Evolutionary conservation across 2,113 vertebrate species (phyloP), one percentile per base, ranked within the genome.

Genomic region (Triplophysa siluroides): DNA sequence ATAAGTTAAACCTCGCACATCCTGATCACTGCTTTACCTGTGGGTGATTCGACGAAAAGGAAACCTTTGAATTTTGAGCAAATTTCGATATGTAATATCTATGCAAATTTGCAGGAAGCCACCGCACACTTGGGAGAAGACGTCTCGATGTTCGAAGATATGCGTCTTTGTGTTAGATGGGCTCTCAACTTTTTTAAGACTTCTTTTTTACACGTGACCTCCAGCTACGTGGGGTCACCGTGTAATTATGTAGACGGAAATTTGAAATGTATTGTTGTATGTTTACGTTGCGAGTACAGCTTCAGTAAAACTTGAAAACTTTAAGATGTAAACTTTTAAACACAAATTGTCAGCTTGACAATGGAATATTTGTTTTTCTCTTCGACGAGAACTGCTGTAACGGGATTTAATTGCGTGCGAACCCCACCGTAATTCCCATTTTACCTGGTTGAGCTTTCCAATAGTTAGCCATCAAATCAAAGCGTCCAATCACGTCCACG

Each of bases 61-160:
- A 72, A 45, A 45, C 50, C 67, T 62, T 76, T 60, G 73, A 65
- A 82, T 78, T 77, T 65, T 73, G 23, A 78, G 50, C 41, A 26
- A 45, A n/a, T 79, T 54, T 38, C 45, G 67, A 81, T 70, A 58
- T 65, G 66, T 71, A 77, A 64, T 64, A 71, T 71, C 74, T 50
- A 77, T 65, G 41, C 38, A 78, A 78, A 78, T 74, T 8, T 38
- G 14, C 5, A 73, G 52, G 56, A 12, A 82, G 63, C n/a, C 77
- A 41, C 54, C 19, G 41, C 13, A 82, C 45, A 71, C 54, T 7
- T 65, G 24, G 38, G 24, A 41, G 54, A 61, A 43, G 33, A 38
- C 2, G 45, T 43, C 58, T 13, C 38, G 54, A 26, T 75, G 64
- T 61, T 54, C 16, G 69, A 41, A 52, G 23, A 62, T 38, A 64